A percentile compares a stretch with the other conserved stretches of the same genome.
phyloP scores from a whole-genome alignment of 2,797 vertebrate species.

The Coluber constrictor region DNA sequence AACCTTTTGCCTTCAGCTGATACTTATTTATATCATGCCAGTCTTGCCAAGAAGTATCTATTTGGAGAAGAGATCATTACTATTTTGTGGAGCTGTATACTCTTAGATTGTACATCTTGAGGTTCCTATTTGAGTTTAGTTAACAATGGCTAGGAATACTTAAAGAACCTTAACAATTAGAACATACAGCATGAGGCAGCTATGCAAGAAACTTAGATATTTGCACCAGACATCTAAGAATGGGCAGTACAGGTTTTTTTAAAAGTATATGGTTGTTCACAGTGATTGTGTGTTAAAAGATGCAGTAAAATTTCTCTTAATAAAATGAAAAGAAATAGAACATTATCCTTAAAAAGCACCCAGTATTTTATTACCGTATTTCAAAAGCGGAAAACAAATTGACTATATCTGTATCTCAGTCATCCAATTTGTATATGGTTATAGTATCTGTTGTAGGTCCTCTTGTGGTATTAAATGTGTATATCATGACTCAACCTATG shows the following conservation, averaged over 20 bases:
- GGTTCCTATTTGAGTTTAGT: background rate
- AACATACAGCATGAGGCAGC: background rate
- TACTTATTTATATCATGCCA: background rate
- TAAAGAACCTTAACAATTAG: background rate
- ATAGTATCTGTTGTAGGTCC: too few relatives aligned
- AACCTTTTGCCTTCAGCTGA: background rate
- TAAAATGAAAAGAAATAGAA: background rate
- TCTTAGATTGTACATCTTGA: background rate
- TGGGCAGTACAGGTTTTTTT: background rate
- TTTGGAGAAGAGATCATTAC: background rate
- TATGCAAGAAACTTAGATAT: background rate
- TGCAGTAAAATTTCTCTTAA: background rate
- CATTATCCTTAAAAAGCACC: background rate
- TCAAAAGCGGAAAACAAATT: background rate
- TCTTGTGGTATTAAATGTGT: background rate
- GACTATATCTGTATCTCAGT: background rate
- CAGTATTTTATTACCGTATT: background rate
- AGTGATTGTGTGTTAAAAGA: background rate
- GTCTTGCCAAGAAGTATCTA: background rate
- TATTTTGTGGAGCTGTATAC: background rate
- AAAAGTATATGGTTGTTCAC: background rate
- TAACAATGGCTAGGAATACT: background rate
- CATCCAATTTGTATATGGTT: background rate
- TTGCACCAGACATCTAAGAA: background rate
- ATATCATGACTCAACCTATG: background rate